Base-by-base conservation (phyloP, 2,797 vertebrate species). In the Pantherophis alleghaniensis region DNA sequence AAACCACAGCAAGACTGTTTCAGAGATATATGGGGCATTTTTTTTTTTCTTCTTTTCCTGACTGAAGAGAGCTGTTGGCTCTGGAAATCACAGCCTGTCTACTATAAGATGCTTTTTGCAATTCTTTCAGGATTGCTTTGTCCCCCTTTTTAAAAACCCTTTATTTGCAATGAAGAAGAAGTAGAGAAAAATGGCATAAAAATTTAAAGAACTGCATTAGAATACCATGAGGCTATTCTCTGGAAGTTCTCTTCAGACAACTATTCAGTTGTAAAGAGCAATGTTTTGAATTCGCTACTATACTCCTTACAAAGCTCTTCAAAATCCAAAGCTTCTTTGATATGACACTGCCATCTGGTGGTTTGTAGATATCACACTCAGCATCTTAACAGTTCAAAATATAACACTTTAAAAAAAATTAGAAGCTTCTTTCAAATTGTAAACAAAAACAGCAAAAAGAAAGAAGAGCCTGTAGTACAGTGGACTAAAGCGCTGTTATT, bases 281-380 rank as follows among this genome's bases (percentile, higher is more conserved):
- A 9, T 86, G 86, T 90, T 86, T 16, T 59, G 12, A 74, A 69
- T 90, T 74, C 32, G 88, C 13, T 59, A 11, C 59, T 55, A 14
- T 61, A 51, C n/a, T 28, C 63, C 18, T 14, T 47, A 0, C 12
- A 59, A 88, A 28, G 51, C 16, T 61, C 14, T 28, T 74, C 28
- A 32, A 87, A 90, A 87, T n/a, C 20, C 47, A 93, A 53, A 60
- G 20, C 47, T 28, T 60, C 22, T 37, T 88, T 7, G 2, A 92
- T 88, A 56, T 42, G 0, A 93, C 83, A 94, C 94, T 96, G 96
- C 96, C 96, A 95, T 91, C 96, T 96, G 89, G 91, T 42, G 94
- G 94, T 61, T 88, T 47, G 24, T 2, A 32, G 16, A n/a, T 60
- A 16, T 57, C 24, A 28, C 66, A 63, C 14, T 26, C 1, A 32